Percentiles rank a stretch among this genome's conserved stretches.
These are phyloP conservation scores for Eciton burchellii DNA, from an alignment of 1,140 invertebrate species.

Conservation along the genomic window DNA sequence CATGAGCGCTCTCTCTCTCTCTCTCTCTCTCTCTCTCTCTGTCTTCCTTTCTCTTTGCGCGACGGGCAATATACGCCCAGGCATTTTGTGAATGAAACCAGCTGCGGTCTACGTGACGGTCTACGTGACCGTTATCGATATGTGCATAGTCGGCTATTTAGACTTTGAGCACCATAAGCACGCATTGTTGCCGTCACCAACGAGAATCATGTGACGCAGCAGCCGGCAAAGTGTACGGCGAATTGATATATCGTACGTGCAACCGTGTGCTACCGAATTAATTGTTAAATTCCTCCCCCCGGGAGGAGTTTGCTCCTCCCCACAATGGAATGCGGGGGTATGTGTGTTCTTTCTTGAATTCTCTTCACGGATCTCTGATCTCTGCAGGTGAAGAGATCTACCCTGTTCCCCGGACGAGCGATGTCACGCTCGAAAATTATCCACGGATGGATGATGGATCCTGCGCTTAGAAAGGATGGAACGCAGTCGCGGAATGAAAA, in stretches of 20 bases:
- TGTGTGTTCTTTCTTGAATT: too few relatives aligned
- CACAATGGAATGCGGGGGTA: too few relatives aligned
- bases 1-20: too few relatives aligned
- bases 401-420: background rate
- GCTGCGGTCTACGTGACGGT: constrained; percentile 55
- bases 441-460: too few relatives aligned
- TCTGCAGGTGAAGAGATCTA: background rate
- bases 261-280: constrained; percentile 40
- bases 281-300: constrained; percentile 21
- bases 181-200: constrained; percentile 34
- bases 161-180: constrained; percentile 57
- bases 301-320: background rate
- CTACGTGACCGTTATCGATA: constrained; percentile 54
- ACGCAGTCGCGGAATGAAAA: too few relatives aligned
- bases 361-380: background rate
- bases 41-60: background rate
- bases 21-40: background rate
- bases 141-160: constrained; percentile 42
- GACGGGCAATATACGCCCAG: background rate
- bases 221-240: background rate
- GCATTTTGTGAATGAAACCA: constrained; percentile 62
- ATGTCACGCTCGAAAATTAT: too few relatives aligned
- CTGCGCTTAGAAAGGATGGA: too few relatives aligned
- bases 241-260: constrained; percentile 38
- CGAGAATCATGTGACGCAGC: constrained; percentile 36